phyloP scores from a whole-genome alignment of 1,140 invertebrate species.

The Trichonephila clavipes region DNA sequence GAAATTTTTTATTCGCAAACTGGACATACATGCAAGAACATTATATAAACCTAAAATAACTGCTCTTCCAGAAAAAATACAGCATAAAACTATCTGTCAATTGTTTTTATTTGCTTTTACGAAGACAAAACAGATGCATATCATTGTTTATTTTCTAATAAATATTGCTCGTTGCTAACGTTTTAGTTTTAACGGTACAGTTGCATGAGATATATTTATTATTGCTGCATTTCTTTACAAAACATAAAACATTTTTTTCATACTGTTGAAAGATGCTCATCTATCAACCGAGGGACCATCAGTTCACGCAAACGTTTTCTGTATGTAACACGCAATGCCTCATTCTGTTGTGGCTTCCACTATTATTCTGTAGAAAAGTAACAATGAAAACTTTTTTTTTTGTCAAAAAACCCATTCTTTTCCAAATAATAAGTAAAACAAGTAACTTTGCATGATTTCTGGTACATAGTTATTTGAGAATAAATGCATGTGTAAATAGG shows the following conservation, averaged over 20 bases:
- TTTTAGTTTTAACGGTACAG: not conserved
- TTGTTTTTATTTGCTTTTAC: not conserved
- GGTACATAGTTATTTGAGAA: too few relatives aligned
- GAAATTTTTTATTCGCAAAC: too few relatives aligned
- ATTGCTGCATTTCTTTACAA: not conserved
- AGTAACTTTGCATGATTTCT: too few relatives aligned
- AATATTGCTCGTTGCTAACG: not conserved
- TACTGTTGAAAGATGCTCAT: not conserved
- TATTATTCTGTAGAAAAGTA: not conserved
- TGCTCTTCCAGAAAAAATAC: too few relatives aligned
- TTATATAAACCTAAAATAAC: too few relatives aligned
- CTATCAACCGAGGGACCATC: slow-evolving; percentile 8
- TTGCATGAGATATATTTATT: not conserved
- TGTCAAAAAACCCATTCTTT: too few relatives aligned
- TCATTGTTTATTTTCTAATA: not conserved
- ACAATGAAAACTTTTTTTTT: not conserved
- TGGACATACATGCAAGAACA: too few relatives aligned
- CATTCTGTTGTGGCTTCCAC: not conserved
- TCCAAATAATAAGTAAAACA: too few relatives aligned
- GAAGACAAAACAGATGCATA: not conserved
- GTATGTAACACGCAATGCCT: not conserved
- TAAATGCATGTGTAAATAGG: too few relatives aligned
- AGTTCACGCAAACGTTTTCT: not conserved
- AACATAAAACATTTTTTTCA: not conserved
- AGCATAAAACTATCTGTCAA: not conserved